A percentile compares a stretch with the other conserved stretches of the same genome.
phyloP scores from a whole-genome alignment of 1,140 invertebrate species.

The Nasonia vitripennis region DNA sequence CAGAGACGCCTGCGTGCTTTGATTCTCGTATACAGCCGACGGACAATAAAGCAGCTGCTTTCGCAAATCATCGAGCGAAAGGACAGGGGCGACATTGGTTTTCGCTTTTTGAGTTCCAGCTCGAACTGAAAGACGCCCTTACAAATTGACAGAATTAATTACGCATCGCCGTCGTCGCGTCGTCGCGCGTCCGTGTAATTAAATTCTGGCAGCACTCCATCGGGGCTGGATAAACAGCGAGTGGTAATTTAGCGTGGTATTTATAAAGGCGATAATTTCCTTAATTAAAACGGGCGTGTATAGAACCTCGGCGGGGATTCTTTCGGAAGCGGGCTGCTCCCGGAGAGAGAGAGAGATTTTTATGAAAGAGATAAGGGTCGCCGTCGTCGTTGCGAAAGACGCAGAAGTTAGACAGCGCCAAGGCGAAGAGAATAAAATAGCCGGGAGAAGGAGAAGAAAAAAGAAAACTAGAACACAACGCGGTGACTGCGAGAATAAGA shows the following conservation, averaged over 20 bases:
- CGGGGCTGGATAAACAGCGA: conserved; percentile 27
- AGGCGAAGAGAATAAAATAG: conserved; percentile 33
- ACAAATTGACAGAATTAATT: conserved; percentile 32
- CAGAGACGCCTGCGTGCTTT: too few relatives aligned
- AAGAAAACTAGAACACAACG: conserved; percentile 19
- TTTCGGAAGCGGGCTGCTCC: neutral
- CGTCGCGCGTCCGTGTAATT: neutral
- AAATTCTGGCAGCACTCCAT: conserved; percentile 4
- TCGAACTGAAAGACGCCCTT: too few relatives aligned
- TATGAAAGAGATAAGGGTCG: conserved; percentile 34
- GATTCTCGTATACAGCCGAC: too few relatives aligned
- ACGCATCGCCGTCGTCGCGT: neutral
- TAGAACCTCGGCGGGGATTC: neutral
- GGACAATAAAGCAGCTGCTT: too few relatives aligned
- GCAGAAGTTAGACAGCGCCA: conserved; percentile 11
- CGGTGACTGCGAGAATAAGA: conserved; percentile 7
- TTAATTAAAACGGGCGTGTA: conserved; percentile 26
- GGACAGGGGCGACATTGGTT: too few relatives aligned
- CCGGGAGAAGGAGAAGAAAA: conserved; percentile 28
- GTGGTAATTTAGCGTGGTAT: conserved; percentile 11
- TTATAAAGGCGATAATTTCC: conserved; percentile 42
- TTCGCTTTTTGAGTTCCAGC: too few relatives aligned
- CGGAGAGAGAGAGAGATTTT: conserved; percentile 22
- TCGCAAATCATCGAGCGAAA: too few relatives aligned
- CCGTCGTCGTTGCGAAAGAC: neutral